Evolutionary conservation across 2,888 invertebrate genomes (phyloP).

Genomic region (Proisotoma minuta): DNA sequence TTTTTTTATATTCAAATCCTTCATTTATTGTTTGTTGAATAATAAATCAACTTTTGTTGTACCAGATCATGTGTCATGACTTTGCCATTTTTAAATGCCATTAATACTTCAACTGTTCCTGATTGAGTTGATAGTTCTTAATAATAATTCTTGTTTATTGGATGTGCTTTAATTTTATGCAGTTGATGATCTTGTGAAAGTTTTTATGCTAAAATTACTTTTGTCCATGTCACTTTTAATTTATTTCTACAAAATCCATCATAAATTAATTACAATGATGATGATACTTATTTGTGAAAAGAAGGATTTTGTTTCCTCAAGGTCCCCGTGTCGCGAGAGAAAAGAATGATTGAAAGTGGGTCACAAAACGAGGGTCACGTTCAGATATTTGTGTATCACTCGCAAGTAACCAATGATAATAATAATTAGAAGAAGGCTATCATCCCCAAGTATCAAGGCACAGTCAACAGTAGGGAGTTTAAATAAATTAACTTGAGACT

Average conservation of each 20-base stretch:
- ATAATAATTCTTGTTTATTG: not conserved
- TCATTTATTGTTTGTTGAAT: not conserved
- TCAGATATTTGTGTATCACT: too few relatives aligned
- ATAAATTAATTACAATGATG: not conserved
- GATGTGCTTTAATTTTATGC: not conserved
- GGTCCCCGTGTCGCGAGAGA: not conserved
- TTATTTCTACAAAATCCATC: not conserved
- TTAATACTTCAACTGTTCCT: not conserved
- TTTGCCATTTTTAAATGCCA: not conserved
- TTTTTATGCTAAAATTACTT: not conserved
- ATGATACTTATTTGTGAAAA: not conserved
- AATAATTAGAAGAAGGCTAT: too few relatives aligned
- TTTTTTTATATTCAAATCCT: too few relatives aligned
- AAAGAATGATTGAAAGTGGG: constrained; percentile 1
- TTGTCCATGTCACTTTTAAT: not conserved
- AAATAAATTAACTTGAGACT: too few relatives aligned
- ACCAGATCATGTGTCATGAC: not conserved
- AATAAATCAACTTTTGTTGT: not conserved
- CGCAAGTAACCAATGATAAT: too few relatives aligned
- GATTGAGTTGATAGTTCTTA: not conserved
- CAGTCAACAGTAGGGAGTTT: too few relatives aligned
- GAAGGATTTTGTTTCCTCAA: not conserved
- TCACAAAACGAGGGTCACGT: not conserved
- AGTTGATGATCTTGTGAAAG: not conserved
- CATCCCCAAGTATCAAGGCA: too few relatives aligned